A percentile compares a stretch with the other conserved stretches of the same genome.
These are phyloP conservation scores for Sisyra nigra DNA, from an alignment of 2,888 invertebrate species.

Conservation along the genomic window DNA sequence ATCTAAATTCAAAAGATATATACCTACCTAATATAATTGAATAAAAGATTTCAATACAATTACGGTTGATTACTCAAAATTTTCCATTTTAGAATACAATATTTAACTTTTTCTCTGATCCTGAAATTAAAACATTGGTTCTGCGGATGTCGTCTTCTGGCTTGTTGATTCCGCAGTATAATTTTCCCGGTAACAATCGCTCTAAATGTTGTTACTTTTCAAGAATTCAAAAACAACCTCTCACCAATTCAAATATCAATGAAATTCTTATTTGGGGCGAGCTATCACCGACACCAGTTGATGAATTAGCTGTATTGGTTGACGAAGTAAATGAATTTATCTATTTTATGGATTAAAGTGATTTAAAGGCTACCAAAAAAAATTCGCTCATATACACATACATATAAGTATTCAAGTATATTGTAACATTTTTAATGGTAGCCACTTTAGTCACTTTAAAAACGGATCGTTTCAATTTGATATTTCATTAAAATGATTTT, in stretches of 20 bases:
- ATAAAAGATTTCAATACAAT: too few relatives aligned
- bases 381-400: too few relatives aligned
- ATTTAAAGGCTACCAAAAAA: too few relatives aligned
- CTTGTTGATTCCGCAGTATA: slow-evolving; percentile 41
- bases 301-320: slow-evolving; percentile 49
- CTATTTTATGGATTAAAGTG: too few relatives aligned
- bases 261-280: slow-evolving; percentile 48
- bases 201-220: slow-evolving; percentile 65
- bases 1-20: too few relatives aligned
- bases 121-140: slow-evolving; percentile 32
- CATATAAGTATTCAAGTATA: too few relatives aligned
- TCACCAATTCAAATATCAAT: slow-evolving; percentile 43
- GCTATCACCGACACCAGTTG: slow-evolving; percentile 50
- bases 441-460: too few relatives aligned
- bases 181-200: slow-evolving; percentile 42
- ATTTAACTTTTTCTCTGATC: slow-evolving; percentile 33
- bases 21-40: too few relatives aligned
- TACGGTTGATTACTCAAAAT: too few relatives aligned
- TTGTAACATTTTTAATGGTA: too few relatives aligned
- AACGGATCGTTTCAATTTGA: too few relatives aligned
- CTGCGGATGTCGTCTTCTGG: slow-evolving; percentile 46
- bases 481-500: too few relatives aligned
- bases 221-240: slow-evolving; percentile 39
- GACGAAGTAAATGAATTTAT: slow-evolving; percentile 41
- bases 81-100: slow-evolving; percentile 30